These are phyloP conservation scores for Dendrolimus punctatus DNA, from an alignment of 1,140 invertebrate species.

Conservation along the genomic window DNA sequence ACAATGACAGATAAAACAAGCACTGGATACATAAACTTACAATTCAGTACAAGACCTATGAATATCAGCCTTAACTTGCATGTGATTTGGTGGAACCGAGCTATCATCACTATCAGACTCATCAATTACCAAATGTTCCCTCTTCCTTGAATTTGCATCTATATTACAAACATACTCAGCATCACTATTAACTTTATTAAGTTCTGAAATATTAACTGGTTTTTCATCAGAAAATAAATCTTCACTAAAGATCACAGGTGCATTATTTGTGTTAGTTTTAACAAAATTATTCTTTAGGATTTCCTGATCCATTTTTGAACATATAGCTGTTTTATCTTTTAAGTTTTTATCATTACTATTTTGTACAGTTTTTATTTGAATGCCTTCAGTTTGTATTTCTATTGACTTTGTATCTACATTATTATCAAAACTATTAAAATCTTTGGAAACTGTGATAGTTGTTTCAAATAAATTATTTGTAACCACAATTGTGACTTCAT, in stretches of 20 bases:
- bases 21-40: slow-evolving; percentile 25
- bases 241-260: slow-evolving; percentile 9
- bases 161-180: not conserved
- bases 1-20: too few species aligned
- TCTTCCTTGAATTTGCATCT: slow-evolving; percentile 3
- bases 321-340: too few species aligned
- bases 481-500: slow-evolving; percentile 8
- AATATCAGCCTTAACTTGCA: slow-evolving; percentile 37
- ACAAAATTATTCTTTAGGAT: slow-evolving; percentile 24
- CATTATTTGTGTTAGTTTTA: slow-evolving; percentile 29
- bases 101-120: slow-evolving; percentile 43
- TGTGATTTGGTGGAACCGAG: slow-evolving; percentile 13
- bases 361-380: too few species aligned
- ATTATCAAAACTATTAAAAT: not conserved
- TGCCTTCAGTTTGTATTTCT: slow-evolving; percentile 1
- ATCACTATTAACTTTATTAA: not conserved
- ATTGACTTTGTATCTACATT: slow-evolving; percentile 2
- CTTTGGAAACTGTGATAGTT: slow-evolving; percentile 4
- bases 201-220: not conserved
- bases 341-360: too few species aligned
- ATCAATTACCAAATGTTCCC: slow-evolving; percentile 30
- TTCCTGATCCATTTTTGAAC: too few species aligned
- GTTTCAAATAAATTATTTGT: slow-evolving; percentile 4
- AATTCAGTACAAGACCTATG: slow-evolving; percentile 32
- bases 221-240: slow-evolving; percentile 19